Conservation (phyloP, 2,888 invertebrate genomes). For the Callinectes sapidus region DNA sequence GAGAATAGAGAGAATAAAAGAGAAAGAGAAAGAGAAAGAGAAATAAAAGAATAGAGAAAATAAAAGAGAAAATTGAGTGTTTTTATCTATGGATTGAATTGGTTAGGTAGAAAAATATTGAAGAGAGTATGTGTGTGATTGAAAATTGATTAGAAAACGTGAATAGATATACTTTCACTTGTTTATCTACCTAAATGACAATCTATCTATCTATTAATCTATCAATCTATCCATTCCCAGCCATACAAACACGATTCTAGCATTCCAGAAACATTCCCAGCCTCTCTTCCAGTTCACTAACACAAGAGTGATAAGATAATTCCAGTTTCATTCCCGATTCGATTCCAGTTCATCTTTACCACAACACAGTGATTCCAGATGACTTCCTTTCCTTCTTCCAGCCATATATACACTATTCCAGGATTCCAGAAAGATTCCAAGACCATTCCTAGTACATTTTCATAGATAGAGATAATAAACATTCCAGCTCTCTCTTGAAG, state of each 20-base stretch:
- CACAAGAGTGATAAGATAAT: neutral
- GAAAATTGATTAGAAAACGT: too few relatives aligned
- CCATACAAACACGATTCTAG: neutral
- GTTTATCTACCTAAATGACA: too few relatives aligned
- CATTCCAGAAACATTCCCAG: neutral
- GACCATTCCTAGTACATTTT: too few relatives aligned
- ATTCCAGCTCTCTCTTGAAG: too few relatives aligned
- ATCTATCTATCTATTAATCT: too few relatives aligned
- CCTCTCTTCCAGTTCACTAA: neutral
- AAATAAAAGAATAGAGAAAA: neutral
- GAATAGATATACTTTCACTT: too few relatives aligned
- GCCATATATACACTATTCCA: neutral
- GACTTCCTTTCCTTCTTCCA: neutral
- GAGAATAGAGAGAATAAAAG: neutral
- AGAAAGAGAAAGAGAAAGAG: too few relatives aligned
- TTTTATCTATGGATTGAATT: too few relatives aligned
- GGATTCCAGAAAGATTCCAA: neutral
- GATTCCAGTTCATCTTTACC: neutral
- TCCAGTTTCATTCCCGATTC: neutral
- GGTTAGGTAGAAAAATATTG: too few relatives aligned
- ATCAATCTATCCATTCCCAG: too few relatives aligned
- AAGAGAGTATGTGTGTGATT: too few relatives aligned
- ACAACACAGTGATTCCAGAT: neutral
- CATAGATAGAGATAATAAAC: too few relatives aligned
- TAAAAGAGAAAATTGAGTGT: neutral